Percentiles rank a stretch among this genome's conserved stretches.
These are phyloP conservation scores for Phengaris alcon DNA, from an alignment of 2,888 invertebrate genomes.

Conservation along the genomic window DNA sequence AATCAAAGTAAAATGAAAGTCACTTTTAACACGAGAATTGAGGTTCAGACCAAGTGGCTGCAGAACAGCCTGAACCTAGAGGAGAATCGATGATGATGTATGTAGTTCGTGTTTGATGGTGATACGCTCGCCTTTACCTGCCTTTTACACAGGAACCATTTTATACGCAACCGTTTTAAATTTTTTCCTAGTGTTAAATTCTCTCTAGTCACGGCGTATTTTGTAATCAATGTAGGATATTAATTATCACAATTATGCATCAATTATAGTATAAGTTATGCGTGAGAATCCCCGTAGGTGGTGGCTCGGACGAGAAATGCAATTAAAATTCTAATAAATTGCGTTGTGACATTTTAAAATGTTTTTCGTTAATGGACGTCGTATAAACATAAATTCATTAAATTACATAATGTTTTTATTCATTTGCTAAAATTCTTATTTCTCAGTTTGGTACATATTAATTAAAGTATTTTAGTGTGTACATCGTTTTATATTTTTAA, in stretches of 20 bases:
- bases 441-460: not conserved
- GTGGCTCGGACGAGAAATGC: not conserved
- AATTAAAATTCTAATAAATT: slow-evolving; percentile 24
- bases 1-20: too few species aligned
- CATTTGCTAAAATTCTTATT: not conserved
- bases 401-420: slow-evolving; percentile 10
- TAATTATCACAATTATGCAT: slow-evolving; percentile 20
- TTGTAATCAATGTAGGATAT: slow-evolving; percentile 2
- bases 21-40: too few species aligned
- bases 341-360: slow-evolving; percentile 20
- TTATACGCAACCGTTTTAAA: too few species aligned
- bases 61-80: too few species aligned
- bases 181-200: too few species aligned
- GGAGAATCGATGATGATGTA: too few species aligned
- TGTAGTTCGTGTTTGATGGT: too few species aligned
- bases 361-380: not conserved
- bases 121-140: too few species aligned
- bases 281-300: slow-evolving; percentile 20
- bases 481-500: not conserved
- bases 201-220: not conserved
- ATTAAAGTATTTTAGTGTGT: not conserved
- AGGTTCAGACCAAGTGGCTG: too few species aligned
- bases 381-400: slow-evolving; percentile 17
- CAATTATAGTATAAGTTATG: not conserved
- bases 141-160: too few species aligned